A percentile compares a stretch with the other conserved stretches of the same genome.
Conservation (phyloP, 2,888 invertebrate species). For the Oxyscelio sp. region DNA sequence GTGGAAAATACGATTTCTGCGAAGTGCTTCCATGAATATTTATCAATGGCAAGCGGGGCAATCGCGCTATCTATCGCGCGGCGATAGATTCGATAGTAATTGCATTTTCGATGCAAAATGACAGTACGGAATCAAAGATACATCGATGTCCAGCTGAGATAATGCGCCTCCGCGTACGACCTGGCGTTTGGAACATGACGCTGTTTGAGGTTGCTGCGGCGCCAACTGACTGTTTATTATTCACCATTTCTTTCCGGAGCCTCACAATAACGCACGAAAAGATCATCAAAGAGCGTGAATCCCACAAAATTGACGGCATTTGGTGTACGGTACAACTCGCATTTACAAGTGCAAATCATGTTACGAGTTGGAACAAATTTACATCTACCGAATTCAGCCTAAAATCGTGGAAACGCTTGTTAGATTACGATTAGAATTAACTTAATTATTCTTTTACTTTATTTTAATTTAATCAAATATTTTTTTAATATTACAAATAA, state of each 20-base stretch:
- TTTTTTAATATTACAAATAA: too few species aligned
- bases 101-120: slow-evolving; percentile 80
- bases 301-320: slow-evolving; percentile 6
- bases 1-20: too few species aligned
- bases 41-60: too few species aligned
- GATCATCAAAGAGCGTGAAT: slow-evolving; percentile 28
- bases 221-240: slow-evolving; percentile 60
- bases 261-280: slow-evolving; percentile 30
- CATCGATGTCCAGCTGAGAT: slow-evolving; percentile 84
- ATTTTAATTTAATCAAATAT: too few species aligned
- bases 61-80: too few species aligned
- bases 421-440: too few species aligned
- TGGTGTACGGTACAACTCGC: neutral
- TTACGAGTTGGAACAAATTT: too few species aligned
- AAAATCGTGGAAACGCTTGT: too few species aligned
- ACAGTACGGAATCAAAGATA: slow-evolving; percentile 80
- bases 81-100: slow-evolving; percentile 77
- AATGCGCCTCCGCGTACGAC: slow-evolving; percentile 78
- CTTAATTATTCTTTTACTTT: too few species aligned
- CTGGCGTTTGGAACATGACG: slow-evolving; percentile 79
- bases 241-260: slow-evolving; percentile 31
- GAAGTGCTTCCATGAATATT: too few species aligned
- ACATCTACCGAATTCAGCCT: too few species aligned
- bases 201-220: slow-evolving; percentile 33
- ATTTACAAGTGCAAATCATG: too few species aligned